Evolutionary conservation across 2,113 vertebrate species (phyloP).

Genomic region (Limanda limanda): DNA sequence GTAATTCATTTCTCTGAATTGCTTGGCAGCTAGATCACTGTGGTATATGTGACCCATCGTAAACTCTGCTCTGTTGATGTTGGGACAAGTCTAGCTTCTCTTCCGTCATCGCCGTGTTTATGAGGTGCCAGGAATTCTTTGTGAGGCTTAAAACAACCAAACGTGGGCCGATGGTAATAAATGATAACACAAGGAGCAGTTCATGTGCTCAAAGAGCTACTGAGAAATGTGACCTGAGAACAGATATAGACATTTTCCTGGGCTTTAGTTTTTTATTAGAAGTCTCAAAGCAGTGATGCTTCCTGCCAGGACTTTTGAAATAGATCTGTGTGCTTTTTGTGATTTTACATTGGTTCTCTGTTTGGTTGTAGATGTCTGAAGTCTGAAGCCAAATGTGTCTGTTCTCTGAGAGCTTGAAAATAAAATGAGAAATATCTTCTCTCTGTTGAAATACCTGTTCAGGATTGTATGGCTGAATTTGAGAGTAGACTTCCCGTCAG

Average conservation of each 20-base stretch:
- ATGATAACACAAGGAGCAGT: slow-evolving; percentile 17
- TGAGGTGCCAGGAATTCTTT: slow-evolving; percentile 15
- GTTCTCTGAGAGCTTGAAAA: background rate
- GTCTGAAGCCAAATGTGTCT: too few species aligned
- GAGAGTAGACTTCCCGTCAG: slow-evolving; percentile 7
- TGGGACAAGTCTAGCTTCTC: slow-evolving; percentile 12
- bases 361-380: too few species aligned
- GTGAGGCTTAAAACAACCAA: slow-evolving; percentile 7
- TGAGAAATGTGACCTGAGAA: background rate
- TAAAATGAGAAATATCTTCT: background rate
- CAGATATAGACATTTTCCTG: background rate
- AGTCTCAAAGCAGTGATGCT: background rate
- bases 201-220: slow-evolving; percentile 12
- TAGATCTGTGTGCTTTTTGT: background rate
- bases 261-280: background rate
- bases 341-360: background rate
- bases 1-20: background rate
- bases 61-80: slow-evolving; percentile 14
- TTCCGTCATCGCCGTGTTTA: slow-evolving; percentile 12
- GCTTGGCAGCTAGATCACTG: background rate
- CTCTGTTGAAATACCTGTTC: background rate
- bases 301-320: background rate
- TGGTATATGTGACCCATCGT: background rate
- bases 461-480: background rate
- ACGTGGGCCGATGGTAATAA: background rate